These are phyloP conservation scores for Characodon lateralis DNA, from an alignment of 2,797 vertebrate genomes.

Conservation along the genomic window DNA sequence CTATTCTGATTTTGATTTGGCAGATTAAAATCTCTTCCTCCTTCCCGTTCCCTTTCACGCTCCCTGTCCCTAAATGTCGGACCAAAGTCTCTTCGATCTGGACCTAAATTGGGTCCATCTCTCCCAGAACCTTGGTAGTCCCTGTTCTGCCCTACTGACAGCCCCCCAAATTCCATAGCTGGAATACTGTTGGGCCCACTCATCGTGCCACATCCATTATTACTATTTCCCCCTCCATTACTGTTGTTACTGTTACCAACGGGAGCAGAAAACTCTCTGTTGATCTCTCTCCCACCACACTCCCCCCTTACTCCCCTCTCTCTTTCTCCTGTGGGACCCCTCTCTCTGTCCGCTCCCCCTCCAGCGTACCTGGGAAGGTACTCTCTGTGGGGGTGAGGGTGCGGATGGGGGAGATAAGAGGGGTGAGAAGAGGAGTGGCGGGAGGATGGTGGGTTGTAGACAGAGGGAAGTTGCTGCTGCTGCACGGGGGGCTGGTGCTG, in stretches of 20 bases:
- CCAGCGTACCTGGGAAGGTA: constrained; percentile 84
- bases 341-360: constrained; percentile 78
- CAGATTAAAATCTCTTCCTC: constrained; percentile 77
- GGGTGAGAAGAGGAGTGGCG: constrained; percentile 82
- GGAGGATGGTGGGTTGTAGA: constrained; percentile 84
- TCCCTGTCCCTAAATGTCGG: constrained; percentile 87
- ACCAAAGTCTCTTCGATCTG: constrained; percentile 80
- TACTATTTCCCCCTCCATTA: constrained; percentile 62
- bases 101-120: constrained; percentile 72
- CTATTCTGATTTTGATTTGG: constrained; percentile 79
- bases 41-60: constrained; percentile 86
- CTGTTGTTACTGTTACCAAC: constrained; percentile 70
- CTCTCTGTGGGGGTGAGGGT: constrained; percentile 82
- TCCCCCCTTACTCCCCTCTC: constrained; percentile 77
- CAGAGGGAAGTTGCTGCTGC: constrained; percentile 85
- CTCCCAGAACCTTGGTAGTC: constrained; percentile 79
- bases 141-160: constrained; percentile 74
- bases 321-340: constrained; percentile 76
- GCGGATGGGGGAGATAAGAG: constrained; percentile 82
- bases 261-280: constrained; percentile 77
- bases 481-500: constrained; percentile 83
- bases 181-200: constrained; percentile 69
- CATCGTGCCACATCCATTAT: constrained; percentile 65
- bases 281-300: constrained; percentile 78
- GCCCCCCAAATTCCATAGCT: constrained; percentile 75